These are phyloP conservation scores for Paratilapia polleni DNA, from an alignment of 2,113 vertebrate genomes.

Conservation along the genomic window DNA sequence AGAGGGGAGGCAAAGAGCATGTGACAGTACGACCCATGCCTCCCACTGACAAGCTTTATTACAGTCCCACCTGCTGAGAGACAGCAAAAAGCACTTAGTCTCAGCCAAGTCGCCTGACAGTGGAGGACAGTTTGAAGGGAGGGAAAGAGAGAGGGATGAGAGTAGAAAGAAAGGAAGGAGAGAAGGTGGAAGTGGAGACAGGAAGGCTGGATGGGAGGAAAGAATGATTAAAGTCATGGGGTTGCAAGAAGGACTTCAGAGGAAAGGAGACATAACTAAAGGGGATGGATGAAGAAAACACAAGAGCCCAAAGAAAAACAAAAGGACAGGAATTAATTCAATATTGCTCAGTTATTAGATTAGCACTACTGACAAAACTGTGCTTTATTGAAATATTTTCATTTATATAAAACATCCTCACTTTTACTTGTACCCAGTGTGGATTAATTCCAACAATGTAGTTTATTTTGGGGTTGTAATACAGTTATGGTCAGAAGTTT, in stretches of 20 bases:
- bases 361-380: background rate
- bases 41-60: conserved; percentile 78
- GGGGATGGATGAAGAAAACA: background rate
- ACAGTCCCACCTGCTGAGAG: conserved; percentile 75
- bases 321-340: background rate
- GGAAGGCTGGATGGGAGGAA: conserved; percentile 8
- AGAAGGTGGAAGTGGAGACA: conserved; percentile 8
- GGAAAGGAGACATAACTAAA: background rate
- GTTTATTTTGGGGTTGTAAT: background rate
- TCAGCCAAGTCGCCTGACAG: conserved; percentile 61
- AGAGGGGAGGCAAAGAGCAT: conserved; percentile 71
- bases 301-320: background rate
- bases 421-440: background rate
- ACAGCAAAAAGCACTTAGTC: conserved; percentile 81
- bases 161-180: background rate
- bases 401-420: background rate
- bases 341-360: background rate
- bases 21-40: conserved; percentile 73
- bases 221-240: conserved; percentile 41
- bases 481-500: background rate
- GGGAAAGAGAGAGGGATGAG: conserved; percentile 25
- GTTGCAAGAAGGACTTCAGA: background rate
- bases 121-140: conserved; percentile 42
- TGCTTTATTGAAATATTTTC: background rate
- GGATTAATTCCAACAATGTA: background rate